A percentile compares a stretch with the other conserved stretches of the same genome.
Conservation (phyloP, 2,888 invertebrate genomes). For the Orthosia incerta region DNA sequence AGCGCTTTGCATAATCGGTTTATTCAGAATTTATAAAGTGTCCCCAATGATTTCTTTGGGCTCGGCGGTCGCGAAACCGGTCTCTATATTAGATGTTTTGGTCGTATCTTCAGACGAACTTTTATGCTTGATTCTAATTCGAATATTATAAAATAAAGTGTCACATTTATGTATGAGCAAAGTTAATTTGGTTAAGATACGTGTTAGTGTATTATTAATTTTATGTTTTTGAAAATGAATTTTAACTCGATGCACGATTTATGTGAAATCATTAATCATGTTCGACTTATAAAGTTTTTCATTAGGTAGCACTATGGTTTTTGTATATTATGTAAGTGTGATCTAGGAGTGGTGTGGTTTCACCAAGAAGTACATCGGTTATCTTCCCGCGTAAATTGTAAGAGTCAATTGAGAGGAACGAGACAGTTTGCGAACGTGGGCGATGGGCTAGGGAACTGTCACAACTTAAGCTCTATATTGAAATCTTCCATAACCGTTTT, state of each 20-base stretch:
- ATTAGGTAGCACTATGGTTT: neutral
- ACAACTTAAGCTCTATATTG: slow-evolving; percentile 40
- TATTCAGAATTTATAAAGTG: slow-evolving; percentile 79
- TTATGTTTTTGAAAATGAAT: slow-evolving; percentile 30
- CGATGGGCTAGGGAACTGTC: slow-evolving; percentile 48
- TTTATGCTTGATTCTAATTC: slow-evolving; percentile 65
- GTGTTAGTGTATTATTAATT: slow-evolving; percentile 22
- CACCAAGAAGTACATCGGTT: slow-evolving; percentile 10
- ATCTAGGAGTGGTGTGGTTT: slow-evolving; percentile 1
- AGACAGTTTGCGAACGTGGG: slow-evolving; percentile 43
- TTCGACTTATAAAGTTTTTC: neutral
- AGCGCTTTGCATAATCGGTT: slow-evolving; percentile 84
- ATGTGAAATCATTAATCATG: neutral
- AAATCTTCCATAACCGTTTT: slow-evolving; percentile 17
- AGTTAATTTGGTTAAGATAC: slow-evolving; percentile 25
- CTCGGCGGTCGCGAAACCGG: slow-evolving; percentile 73
- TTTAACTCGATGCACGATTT: slow-evolving; percentile 3
- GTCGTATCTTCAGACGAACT: slow-evolving; percentile 62
- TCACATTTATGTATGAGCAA: slow-evolving; percentile 28
- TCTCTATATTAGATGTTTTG: slow-evolving; percentile 70
- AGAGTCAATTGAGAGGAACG: slow-evolving; percentile 54
- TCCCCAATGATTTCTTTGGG: slow-evolving; percentile 72
- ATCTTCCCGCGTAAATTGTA: slow-evolving; percentile 51
- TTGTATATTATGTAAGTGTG: neutral
- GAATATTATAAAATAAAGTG: slow-evolving; percentile 54